Evolutionary conservation across 2,113 vertebrate genomes (phyloP).

Genomic region (Salvelinus sp.): DNA sequence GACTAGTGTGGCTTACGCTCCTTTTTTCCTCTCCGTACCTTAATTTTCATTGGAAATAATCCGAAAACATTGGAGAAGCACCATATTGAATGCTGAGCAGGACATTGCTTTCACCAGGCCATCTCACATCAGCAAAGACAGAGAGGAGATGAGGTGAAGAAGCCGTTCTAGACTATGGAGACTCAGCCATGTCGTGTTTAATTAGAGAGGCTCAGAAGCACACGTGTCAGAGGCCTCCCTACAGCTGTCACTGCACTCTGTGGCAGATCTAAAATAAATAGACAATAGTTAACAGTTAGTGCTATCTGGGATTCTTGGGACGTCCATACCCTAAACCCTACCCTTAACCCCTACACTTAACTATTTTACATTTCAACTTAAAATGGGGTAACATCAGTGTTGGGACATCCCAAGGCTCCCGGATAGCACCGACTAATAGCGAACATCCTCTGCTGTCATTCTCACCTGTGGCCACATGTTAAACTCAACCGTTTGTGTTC

Average conservation of each 20-base stretch:
- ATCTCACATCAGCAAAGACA: neutral
- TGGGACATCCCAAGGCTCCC: no score
- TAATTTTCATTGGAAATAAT: neutral
- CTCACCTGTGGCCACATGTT: constrained; percentile 59
- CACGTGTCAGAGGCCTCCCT: constrained; percentile 41
- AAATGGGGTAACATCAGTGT: no score
- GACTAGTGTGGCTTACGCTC: neutral
- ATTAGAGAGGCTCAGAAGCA: constrained; percentile 23
- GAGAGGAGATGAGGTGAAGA: constrained; percentile 9
- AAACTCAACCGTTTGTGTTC: neutral
- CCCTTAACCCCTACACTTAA: no score
- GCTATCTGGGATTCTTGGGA: no score
- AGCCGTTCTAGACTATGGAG: constrained; percentile 23
- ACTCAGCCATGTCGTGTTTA: neutral
- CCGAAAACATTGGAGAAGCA: neutral
- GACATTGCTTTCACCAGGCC: no score
- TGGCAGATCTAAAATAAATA: constrained; percentile 39
- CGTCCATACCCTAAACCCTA: no score
- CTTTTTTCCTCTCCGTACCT: constrained; percentile 21
- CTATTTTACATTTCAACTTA: no score
- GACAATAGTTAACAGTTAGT: no score
- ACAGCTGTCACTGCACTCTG: constrained; percentile 54
- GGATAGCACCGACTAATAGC: constrained; percentile 15
- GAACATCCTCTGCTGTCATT: constrained; percentile 45
- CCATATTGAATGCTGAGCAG: neutral